Percentiles rank a stretch among this genome's conserved stretches.
phyloP scores from a whole-genome alignment of 2,888 invertebrate genomes.

The Xylota sylvarum region DNA sequence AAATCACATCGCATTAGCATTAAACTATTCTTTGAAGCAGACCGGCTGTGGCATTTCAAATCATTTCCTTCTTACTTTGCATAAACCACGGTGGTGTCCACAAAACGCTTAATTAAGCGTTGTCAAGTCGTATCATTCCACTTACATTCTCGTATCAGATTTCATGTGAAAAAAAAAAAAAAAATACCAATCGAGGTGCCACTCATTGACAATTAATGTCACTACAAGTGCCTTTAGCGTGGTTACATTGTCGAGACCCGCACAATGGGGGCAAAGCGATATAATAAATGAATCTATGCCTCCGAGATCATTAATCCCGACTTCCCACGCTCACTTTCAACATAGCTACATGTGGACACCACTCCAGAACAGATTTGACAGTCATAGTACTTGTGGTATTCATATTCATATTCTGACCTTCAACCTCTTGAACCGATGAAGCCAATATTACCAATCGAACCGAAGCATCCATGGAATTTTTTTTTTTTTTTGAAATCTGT shows the following conservation, averaged over 20 bases:
- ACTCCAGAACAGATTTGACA: neutral
- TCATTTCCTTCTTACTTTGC: constrained; percentile 60
- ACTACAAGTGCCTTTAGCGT: constrained; percentile 61
- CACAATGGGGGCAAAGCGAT: neutral
- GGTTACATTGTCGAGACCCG: constrained; percentile 35
- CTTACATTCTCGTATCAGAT: constrained; percentile 43
- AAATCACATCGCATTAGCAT: constrained; percentile 26
- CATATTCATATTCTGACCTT: neutral
- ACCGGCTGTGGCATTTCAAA: constrained; percentile 43
- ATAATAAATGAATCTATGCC: constrained; percentile 43
- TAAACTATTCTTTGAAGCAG: constrained; percentile 14
- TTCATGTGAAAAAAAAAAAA: constrained; percentile 15
- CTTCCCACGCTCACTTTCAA: constrained; percentile 52
- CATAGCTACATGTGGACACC: neutral
- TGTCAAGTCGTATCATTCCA: constrained; percentile 41
- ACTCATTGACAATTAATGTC: constrained; percentile 70
- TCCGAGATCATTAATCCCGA: constrained; percentile 39
- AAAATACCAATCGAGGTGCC: constrained; percentile 44
- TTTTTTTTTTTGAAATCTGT: constrained; percentile 12
- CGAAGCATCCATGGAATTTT: constrained; percentile 4
- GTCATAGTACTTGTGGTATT: too few relatives aligned
- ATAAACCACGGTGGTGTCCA: constrained; percentile 33
- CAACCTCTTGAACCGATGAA: neutral
- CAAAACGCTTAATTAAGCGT: constrained; percentile 49
- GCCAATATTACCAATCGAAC: neutral